Percentiles rank a stretch among this genome's conserved stretches.
phyloP scores from a whole-genome alignment of 2,113 vertebrate genomes.

The Scatophagus argus region DNA sequence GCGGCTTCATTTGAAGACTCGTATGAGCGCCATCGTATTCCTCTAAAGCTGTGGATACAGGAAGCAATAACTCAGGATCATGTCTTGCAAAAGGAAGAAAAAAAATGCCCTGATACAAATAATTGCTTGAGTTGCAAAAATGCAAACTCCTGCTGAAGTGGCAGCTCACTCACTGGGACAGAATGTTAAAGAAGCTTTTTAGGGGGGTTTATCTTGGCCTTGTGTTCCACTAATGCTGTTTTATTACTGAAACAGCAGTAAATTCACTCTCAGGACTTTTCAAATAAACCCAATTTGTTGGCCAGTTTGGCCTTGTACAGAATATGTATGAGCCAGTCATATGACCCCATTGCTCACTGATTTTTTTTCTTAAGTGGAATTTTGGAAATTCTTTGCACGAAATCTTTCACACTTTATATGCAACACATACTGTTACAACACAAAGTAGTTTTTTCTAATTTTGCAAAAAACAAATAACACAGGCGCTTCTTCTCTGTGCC shows the following conservation, averaged over 20 bases:
- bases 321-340: constrained; percentile 56
- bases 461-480: constrained; percentile 5
- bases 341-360: constrained; percentile 23
- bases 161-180: constrained; percentile 36
- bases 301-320: constrained; percentile 47
- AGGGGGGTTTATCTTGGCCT: constrained; percentile 61
- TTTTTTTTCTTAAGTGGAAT: constrained; percentile 21
- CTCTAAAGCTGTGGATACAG: constrained; percentile 60
- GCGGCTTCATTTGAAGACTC: constrained; percentile 46
- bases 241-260: constrained; percentile 75
- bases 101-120: constrained; percentile 58
- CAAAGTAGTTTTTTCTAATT: background rate
- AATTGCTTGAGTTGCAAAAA: constrained; percentile 76
- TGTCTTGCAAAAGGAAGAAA: constrained; percentile 58
- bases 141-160: constrained; percentile 62
- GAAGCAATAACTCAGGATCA: constrained; percentile 79
- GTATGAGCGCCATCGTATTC: constrained; percentile 28
- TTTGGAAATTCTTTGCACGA: constrained; percentile 4
- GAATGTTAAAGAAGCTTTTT: constrained; percentile 65
- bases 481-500: background rate
- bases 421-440: background rate
- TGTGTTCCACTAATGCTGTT: constrained; percentile 64
- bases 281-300: constrained; percentile 54
- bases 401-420: background rate
- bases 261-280: constrained; percentile 64